phyloP scores from a whole-genome alignment of 2,113 vertebrate species.

The Phylloscopus whistleri region DNA sequence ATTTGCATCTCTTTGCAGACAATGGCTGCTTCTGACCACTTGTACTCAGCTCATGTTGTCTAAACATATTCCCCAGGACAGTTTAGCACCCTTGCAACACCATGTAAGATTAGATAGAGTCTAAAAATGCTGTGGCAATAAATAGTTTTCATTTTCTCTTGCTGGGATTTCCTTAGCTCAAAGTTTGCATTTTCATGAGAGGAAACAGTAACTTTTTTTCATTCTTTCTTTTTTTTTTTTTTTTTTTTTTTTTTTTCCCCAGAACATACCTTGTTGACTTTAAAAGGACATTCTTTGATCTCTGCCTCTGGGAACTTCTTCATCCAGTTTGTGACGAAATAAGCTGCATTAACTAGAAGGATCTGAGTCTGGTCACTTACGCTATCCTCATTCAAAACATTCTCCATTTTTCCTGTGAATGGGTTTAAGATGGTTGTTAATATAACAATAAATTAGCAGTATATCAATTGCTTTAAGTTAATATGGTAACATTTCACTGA shows the following conservation, averaged over 20 bases:
- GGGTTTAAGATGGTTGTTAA: not conserved
- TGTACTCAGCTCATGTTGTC: not conserved
- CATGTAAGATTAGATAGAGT: not conserved
- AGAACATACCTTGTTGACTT: slow-evolving; percentile 76
- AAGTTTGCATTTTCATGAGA: not conserved
- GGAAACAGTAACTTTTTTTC: not conserved
- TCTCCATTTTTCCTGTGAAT: slow-evolving; percentile 74
- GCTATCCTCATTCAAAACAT: slow-evolving; percentile 65
- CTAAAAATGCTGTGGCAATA: not conserved
- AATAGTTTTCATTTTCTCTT: not conserved
- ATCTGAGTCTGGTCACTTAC: slow-evolving; percentile 75
- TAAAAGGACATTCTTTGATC: slow-evolving; percentile 78
- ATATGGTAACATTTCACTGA: not conserved
- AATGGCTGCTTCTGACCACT: not conserved
- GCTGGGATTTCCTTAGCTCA: not conserved
- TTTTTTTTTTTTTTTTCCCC: not conserved
- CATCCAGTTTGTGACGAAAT: slow-evolving; percentile 81
- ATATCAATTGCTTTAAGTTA: not conserved
- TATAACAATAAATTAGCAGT: not conserved
- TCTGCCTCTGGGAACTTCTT: slow-evolving; percentile 79
- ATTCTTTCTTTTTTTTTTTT: not conserved
- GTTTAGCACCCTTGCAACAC: not conserved
- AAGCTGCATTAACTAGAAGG: slow-evolving; percentile 77
- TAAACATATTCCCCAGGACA: not conserved
- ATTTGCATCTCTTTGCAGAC: not conserved